Evolutionary conservation across 1,140 invertebrate genomes (phyloP).

Genomic region (Lasaia peninsularis): DNA sequence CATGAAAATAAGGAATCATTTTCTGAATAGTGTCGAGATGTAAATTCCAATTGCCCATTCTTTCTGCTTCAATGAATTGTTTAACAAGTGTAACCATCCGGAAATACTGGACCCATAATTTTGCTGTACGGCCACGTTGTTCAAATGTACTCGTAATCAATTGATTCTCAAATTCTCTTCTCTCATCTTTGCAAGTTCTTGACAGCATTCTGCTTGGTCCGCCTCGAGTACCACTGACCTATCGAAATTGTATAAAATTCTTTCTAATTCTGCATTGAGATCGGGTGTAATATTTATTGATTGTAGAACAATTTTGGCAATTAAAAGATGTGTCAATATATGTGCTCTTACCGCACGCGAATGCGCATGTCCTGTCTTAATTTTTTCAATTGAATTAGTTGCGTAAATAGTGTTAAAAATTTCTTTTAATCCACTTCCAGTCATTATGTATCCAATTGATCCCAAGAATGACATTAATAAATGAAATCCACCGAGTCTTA

Average conservation of each 20-base stretch:
- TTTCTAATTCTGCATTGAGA: too few relatives aligned
- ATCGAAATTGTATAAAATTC: too few relatives aligned
- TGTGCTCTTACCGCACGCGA: background rate
- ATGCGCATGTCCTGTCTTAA: background rate
- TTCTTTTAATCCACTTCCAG: background rate
- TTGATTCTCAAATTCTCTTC: background rate
- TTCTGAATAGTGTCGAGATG: background rate
- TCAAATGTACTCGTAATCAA: background rate
- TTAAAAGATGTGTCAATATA: background rate
- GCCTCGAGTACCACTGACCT: background rate
- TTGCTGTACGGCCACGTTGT: background rate
- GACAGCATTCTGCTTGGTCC: background rate
- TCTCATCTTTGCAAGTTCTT: background rate
- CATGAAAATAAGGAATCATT: slow-evolving; percentile 14
- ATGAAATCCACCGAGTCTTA: slow-evolving; percentile 10
- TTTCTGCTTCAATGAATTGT: slow-evolving; percentile 11
- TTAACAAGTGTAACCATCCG: slow-evolving; percentile 2
- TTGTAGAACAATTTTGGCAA: background rate
- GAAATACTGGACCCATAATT: slow-evolving; percentile 3
- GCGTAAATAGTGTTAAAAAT: background rate
- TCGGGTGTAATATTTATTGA: too few relatives aligned
- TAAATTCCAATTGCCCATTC: background rate
- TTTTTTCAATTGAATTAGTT: background rate
- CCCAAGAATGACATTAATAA: slow-evolving; percentile 11
- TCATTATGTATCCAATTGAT: slow-evolving; percentile 5